These are phyloP conservation scores for Arctopsyche grandis DNA, from an alignment of 1,140 invertebrate genomes.

Conservation along the genomic window DNA sequence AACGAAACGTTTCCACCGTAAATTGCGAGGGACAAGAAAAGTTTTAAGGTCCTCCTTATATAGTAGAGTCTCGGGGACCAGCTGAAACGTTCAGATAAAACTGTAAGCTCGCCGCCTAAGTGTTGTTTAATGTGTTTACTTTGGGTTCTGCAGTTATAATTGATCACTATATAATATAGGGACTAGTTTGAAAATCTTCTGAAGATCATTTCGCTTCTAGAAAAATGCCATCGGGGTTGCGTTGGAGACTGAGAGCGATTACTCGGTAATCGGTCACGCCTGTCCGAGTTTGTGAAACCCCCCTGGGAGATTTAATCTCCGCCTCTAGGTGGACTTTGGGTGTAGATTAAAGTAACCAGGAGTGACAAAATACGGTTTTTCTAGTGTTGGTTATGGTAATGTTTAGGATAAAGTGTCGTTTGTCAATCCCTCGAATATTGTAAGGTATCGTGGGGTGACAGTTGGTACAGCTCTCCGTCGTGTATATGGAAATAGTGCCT, in stretches of 20 bases:
- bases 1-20: conserved; percentile 12
- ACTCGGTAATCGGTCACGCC: neutral
- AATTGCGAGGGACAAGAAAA: conserved; percentile 1
- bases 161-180: too few species aligned
- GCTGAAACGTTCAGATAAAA: neutral
- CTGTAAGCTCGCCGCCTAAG: neutral
- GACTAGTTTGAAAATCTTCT: too few species aligned
- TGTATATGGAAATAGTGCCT: conserved; percentile 1
- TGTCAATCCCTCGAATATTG: too few species aligned
- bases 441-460: neutral
- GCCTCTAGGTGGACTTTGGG: too few species aligned
- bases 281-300: neutral
- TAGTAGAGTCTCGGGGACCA: neutral
- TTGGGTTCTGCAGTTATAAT: too few species aligned
- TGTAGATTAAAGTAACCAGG: too few species aligned
- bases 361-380: too few species aligned
- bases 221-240: too few species aligned
- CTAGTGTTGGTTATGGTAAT: too few species aligned
- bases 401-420: too few species aligned
- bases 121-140: too few species aligned
- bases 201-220: too few species aligned
- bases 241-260: neutral
- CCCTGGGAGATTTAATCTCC: conserved; percentile 4
- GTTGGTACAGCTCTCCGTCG: neutral
- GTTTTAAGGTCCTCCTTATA: conserved; percentile 9